These are phyloP conservation scores for Pseudocheirus occidentalis DNA, from an alignment of 2,797 vertebrate species.

Conservation along the genomic window DNA sequence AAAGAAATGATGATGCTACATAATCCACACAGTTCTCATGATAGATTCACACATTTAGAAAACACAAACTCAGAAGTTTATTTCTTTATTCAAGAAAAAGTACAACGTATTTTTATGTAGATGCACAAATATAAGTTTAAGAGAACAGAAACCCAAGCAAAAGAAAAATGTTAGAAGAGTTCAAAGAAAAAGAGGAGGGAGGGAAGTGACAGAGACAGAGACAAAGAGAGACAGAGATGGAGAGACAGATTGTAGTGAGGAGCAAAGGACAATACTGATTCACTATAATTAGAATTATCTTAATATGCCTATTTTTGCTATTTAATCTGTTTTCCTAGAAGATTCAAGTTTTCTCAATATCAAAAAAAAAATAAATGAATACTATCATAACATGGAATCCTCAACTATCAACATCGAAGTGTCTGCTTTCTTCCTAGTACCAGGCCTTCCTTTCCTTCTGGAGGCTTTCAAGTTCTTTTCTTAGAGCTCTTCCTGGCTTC, in stretches of 20 bases:
- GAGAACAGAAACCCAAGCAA: no score
- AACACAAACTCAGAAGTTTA: neutral
- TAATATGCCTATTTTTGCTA: neutral
- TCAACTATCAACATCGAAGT: neutral
- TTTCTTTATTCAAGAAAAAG: neutral
- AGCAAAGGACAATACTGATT: no score
- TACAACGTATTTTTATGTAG: no score
- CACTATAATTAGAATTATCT: no score
- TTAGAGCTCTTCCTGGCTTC: neutral
- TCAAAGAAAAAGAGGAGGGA: no score
- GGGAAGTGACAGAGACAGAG: no score
- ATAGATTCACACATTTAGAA: neutral
- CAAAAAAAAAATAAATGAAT: neutral
- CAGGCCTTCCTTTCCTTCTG: neutral
- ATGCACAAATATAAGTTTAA: no score
- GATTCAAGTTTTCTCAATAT: neutral
- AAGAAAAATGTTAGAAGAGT: no score
- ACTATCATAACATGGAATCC: neutral
- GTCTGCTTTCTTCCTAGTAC: neutral
- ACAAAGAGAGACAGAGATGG: no score
- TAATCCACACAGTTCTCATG: neutral
- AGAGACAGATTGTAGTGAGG: no score
- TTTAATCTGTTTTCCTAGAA: neutral
- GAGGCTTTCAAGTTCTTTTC: slow-evolving; percentile 23
- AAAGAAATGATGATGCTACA: neutral